Evolutionary conservation across 2,113 vertebrate species (phyloP).

Genomic region (Paradisaea rubra): DNA sequence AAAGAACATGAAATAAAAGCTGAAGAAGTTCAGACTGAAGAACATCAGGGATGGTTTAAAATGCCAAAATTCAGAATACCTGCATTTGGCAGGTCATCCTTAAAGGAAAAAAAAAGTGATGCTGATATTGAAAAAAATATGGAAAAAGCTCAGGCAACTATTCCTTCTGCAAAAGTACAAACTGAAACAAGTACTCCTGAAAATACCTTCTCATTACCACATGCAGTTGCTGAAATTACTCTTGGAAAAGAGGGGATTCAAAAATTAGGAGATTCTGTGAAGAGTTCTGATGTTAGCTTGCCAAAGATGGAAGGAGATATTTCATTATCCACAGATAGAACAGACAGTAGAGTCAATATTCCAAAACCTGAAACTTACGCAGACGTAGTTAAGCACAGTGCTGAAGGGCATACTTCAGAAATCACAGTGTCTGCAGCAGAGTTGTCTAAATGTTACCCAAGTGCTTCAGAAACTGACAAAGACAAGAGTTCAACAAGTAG

Average conservation of each 20-base stretch:
- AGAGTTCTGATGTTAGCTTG: not conserved
- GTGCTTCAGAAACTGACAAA: not conserved
- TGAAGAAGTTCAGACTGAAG: constrained; percentile 8
- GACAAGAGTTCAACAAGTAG: not conserved
- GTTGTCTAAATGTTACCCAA: not conserved
- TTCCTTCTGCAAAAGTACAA: not conserved
- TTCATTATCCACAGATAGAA: not conserved
- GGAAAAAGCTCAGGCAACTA: not conserved
- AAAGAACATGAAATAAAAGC: constrained; percentile 27
- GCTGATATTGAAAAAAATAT: not conserved
- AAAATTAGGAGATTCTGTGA: not conserved
- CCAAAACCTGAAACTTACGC: not conserved
- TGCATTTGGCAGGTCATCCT: not conserved
- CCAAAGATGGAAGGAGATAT: not conserved
- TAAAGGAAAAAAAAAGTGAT: not conserved
- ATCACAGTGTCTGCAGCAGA: not conserved
- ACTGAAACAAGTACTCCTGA: not conserved
- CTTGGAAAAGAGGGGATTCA: constrained; percentile 2
- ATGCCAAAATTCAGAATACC: constrained; percentile 62
- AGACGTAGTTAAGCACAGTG: not conserved
- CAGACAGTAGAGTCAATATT: not conserved
- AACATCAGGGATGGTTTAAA: constrained; percentile 57
- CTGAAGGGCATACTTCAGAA: not conserved
- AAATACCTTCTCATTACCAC: not conserved
- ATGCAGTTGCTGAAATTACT: not conserved